Evolutionary conservation across 2,113 vertebrate species (phyloP), one percentile per base, ranked within the genome.

Genomic region (Dromaius novaehollandiae): DNA sequence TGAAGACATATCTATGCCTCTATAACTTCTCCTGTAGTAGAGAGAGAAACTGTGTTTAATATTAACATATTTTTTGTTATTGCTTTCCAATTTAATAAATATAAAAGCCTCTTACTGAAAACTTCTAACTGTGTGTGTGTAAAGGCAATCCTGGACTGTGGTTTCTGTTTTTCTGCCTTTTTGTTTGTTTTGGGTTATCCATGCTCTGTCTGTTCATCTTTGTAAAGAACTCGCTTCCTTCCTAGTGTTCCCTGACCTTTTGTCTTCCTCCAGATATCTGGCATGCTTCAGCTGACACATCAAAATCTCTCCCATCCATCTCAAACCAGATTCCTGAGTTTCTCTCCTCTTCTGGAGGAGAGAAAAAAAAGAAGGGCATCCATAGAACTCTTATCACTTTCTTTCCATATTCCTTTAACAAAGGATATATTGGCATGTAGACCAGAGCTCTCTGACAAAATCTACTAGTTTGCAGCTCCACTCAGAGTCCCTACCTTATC

Each of bases 221-320:
- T 26, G 81, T 70, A 63, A 92, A 87, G 58, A 74, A 25, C 44
- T 82, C 0, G 1, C 69, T 90, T 75, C 51, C 44, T 85, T 51
- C 51, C 30, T 50, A 14, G 30, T 63, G 76, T 91, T 93, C 53
- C 42, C 78, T 89, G 88, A 89, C 85, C 85, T 94, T 95, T 93
- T 95, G 58, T 93, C 84, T 94, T 91, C 48, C 82, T 82, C 75
- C 2, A 11, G 18, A 25, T 91, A 66, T 92, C 94, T 95, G 96
- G 42, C 48, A 25, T 82, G 90, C 75, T 94, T 97, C 96, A 95
- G 6, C 10, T 94, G 90, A 94, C 92, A 93, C 75, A 44, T 89
- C 84, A 82, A 71, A 64, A 76, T 94, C 70, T 97, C 86, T 96
- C 50, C 46, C 90, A 86, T 65, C 84, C 84, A 58, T 76, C 61